Percentiles rank a stretch among this genome's conserved stretches.
phyloP scores from a whole-genome alignment of 2,113 vertebrate genomes.

The Eulacestoma nigropectus region DNA sequence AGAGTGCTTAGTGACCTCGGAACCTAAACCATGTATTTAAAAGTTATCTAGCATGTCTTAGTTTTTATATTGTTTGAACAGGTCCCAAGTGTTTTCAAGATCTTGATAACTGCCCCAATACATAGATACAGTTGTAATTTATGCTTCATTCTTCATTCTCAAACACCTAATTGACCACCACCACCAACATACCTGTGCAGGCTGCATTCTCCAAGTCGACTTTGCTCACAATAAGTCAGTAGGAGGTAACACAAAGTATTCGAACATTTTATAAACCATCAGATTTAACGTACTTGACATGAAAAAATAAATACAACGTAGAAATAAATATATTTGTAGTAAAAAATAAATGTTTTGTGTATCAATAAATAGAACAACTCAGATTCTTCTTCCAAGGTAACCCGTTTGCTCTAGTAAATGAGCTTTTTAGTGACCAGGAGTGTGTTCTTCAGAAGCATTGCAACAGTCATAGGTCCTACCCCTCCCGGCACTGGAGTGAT shows the following conservation, averaged over 20 bases:
- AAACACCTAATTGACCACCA: background rate
- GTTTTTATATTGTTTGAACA: background rate
- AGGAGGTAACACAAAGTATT: conserved; percentile 5
- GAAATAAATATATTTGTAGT: conserved; percentile 72
- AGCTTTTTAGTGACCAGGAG: conserved; percentile 81
- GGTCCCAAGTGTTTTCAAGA: background rate
- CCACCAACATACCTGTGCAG: background rate
- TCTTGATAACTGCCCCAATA: background rate
- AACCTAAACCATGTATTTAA: background rate
- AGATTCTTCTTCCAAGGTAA: background rate
- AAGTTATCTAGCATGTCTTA: background rate
- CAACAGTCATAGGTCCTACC: conserved; percentile 89
- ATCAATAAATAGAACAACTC: conserved; percentile 48
- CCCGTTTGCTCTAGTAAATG: conserved; percentile 66
- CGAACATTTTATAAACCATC: background rate
- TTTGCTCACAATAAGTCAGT: background rate
- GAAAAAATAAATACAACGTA: conserved; percentile 73
- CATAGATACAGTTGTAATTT: background rate
- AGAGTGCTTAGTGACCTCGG: background rate
- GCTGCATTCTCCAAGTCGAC: background rate
- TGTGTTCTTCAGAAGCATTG: conserved; percentile 91
- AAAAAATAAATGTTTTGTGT: conserved; percentile 66
- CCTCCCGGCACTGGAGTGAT: conserved; percentile 90
- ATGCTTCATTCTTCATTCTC: background rate
- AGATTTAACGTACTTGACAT: background rate